Evolutionary conservation across 2,797 vertebrate genomes (phyloP).

Genomic region (Champsocephalus gunnari): DNA sequence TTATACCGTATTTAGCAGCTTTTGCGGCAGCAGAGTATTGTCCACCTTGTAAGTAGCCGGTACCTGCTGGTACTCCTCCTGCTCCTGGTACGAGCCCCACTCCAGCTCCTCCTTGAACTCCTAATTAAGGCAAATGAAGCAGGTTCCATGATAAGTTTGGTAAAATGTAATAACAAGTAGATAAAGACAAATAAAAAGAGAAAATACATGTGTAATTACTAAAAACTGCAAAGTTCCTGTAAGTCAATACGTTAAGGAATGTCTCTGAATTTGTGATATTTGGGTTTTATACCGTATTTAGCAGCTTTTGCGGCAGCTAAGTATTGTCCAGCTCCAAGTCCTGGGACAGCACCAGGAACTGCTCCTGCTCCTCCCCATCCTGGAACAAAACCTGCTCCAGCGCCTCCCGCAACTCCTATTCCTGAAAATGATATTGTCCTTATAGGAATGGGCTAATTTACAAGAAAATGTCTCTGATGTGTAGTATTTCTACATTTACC

Average conservation of each 20-base stretch:
- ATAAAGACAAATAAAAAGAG: neutral
- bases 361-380: slow-evolving; percentile 24
- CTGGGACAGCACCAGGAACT: slow-evolving; percentile 15
- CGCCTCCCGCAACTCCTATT: slow-evolving; percentile 33
- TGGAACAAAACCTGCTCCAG: neutral
- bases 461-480: neutral
- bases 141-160: neutral
- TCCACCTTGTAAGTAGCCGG: slow-evolving; percentile 33
- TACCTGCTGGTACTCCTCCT: slow-evolving; percentile 17
- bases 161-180: neutral
- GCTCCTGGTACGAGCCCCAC: slow-evolving; percentile 37
- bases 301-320: slow-evolving; percentile 65
- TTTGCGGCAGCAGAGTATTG: slow-evolving; percentile 61
- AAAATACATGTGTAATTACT: neutral
- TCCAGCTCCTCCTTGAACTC: slow-evolving; percentile 38
- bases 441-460: too few relatives aligned
- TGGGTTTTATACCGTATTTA: slow-evolving; percentile 57
- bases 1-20: slow-evolving; percentile 64
- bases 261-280: neutral
- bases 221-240: neutral
- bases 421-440: neutral
- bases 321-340: slow-evolving; percentile 50
- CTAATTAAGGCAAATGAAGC: slow-evolving; percentile 6
- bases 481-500: slow-evolving; percentile 30
- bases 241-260: neutral